Evolutionary conservation across 2,888 invertebrate genomes (phyloP).

Genomic region (Rhingia campestris): DNA sequence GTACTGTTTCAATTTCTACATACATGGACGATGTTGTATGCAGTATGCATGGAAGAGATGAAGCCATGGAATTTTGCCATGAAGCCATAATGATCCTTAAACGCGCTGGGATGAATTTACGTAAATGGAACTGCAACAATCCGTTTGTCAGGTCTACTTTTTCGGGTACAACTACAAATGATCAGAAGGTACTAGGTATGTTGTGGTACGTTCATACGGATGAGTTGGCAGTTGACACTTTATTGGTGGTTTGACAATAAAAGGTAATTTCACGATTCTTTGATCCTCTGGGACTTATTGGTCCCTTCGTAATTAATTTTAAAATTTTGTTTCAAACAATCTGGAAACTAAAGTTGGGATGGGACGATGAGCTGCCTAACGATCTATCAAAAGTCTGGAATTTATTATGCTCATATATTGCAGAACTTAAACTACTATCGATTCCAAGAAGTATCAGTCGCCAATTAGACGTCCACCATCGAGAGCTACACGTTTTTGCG

Average conservation of each 20-base stretch:
- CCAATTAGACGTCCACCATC: background rate
- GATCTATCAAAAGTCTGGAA: slow-evolving; percentile 5
- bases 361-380: slow-evolving; percentile 10
- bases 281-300: slow-evolving; percentile 20
- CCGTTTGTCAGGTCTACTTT: background rate
- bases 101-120: slow-evolving; percentile 10
- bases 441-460: background rate
- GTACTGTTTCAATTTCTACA: too few relatives aligned
- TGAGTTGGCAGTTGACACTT: slow-evolving; percentile 22
- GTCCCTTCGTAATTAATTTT: slow-evolving; percentile 5
- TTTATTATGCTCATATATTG: background rate
- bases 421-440: background rate
- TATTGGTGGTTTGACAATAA: background rate
- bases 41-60: background rate
- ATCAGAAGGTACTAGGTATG: slow-evolving; percentile 20
- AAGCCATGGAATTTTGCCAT: background rate
- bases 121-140: slow-evolving; percentile 35
- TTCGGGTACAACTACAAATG: background rate
- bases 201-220: slow-evolving; percentile 29
- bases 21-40: slow-evolving; percentile 25
- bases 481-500: slow-evolving; percentile 7
- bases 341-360: slow-evolving; percentile 14
- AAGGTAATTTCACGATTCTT: slow-evolving; percentile 27
- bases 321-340: slow-evolving; percentile 16
- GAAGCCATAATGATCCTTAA: slow-evolving; percentile 5